phyloP scores from a whole-genome alignment of 2,797 vertebrate species.

The Malurus splendens region DNA sequence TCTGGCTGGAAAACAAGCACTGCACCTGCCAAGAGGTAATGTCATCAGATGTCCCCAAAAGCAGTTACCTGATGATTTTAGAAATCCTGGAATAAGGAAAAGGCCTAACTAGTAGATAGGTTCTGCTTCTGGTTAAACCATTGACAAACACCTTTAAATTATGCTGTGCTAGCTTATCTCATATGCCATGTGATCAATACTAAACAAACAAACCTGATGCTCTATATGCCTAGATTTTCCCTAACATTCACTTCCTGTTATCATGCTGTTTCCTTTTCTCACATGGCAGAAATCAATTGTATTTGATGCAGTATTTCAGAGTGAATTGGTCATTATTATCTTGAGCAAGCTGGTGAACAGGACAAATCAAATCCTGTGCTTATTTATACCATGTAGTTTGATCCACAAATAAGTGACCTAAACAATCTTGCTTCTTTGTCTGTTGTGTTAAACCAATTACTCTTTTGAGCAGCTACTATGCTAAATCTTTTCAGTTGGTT shows the following conservation, averaged over 20 bases:
- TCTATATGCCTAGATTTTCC: not conserved
- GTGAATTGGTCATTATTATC: not conserved
- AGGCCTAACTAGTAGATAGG: not conserved
- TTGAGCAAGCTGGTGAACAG: not conserved
- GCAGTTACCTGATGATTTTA: not conserved
- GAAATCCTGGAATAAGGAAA: not conserved
- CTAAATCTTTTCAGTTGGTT: not conserved
- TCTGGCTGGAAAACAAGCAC: conserved; percentile 14
- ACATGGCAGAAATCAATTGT: not conserved
- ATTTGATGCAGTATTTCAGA: not conserved
- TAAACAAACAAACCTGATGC: not conserved
- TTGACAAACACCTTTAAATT: not conserved
- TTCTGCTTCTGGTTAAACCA: not conserved
- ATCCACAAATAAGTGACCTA: not conserved
- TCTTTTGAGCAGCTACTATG: not conserved
- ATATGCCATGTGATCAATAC: not conserved
- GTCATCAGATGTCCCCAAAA: not conserved
- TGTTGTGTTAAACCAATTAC: not conserved
- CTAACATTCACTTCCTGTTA: not conserved
- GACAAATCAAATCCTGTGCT: not conserved
- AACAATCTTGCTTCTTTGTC: not conserved
- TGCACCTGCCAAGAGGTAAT: not conserved
- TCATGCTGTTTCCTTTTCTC: not conserved
- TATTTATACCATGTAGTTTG: not conserved
- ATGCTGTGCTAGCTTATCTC: not conserved